Evolutionary conservation across 2,888 invertebrate genomes (phyloP).

Genomic region (Litoditis marina): DNA sequence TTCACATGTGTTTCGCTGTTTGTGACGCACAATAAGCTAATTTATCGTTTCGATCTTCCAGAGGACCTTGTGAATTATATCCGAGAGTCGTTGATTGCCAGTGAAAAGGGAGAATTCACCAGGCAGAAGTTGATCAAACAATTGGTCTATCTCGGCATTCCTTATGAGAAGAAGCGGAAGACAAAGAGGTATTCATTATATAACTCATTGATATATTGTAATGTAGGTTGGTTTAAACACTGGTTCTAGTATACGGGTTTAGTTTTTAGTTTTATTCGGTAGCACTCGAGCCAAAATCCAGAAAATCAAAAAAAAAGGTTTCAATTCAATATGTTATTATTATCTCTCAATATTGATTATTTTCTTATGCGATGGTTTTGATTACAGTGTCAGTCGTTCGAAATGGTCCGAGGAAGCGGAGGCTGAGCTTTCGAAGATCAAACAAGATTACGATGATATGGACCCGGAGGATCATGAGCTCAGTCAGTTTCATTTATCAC

Average conservation of each 20-base stretch:
- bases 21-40: not conserved
- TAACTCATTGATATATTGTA: no score
- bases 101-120: slow-evolving; percentile 24
- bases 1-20: not conserved
- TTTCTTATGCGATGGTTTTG: no score
- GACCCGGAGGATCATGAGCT: slow-evolving; percentile 23
- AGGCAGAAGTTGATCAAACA: slow-evolving; percentile 42
- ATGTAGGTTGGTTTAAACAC: no score
- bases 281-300: no score
- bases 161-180: slow-evolving; percentile 34
- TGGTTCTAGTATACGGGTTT: no score
- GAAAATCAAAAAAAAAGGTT: no score
- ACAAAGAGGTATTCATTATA: no score
- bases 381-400: no score
- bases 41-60: slow-evolving; percentile 6
- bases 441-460: slow-evolving; percentile 35
- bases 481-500: slow-evolving; percentile 16
- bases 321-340: no score
- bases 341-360: no score
- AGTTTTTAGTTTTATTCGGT: no score
- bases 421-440: slow-evolving; percentile 25
- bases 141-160: slow-evolving; percentile 30
- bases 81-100: slow-evolving; percentile 19
- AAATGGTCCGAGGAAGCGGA: slow-evolving; percentile 28
- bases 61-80: slow-evolving; percentile 30